Percentiles rank a stretch among this genome's conserved stretches.
Evolutionary conservation across 1,140 invertebrate genomes (phyloP).

Genomic region (Heterodera carotae): DNA sequence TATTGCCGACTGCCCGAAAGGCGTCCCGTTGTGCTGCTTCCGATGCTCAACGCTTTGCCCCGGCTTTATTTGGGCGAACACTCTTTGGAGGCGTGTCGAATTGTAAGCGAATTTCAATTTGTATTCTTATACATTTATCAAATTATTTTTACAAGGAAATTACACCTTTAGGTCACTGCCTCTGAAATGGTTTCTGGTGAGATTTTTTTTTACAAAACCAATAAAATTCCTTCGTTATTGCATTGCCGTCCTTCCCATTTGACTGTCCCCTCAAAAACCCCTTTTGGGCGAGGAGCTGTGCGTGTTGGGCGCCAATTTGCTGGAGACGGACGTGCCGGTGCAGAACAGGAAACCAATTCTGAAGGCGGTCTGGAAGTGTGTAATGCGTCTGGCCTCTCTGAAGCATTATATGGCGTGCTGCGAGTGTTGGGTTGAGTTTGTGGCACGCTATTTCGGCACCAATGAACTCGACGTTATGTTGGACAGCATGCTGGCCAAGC

Average conservation of each 20-base stretch:
- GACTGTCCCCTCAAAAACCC: neutral
- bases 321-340: conserved; percentile 32
- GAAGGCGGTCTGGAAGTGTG: conserved; percentile 46
- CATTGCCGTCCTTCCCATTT: too few species aligned
- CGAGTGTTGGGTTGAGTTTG: conserved; percentile 53
- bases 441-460: conserved; percentile 40
- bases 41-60: conserved; percentile 45
- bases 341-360: conserved; percentile 38
- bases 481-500: conserved; percentile 33
- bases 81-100: conserved; percentile 45
- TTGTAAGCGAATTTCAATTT: conserved; percentile 30
- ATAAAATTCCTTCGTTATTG: too few species aligned
- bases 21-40: conserved; percentile 38
- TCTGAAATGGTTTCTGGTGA: conserved; percentile 37
- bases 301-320: conserved; percentile 37
- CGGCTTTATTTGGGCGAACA: conserved; percentile 50
- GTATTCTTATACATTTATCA: neutral
- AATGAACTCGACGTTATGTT: conserved; percentile 47
- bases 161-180: conserved; percentile 32
- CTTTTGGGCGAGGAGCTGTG: conserved; percentile 36
- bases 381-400: conserved; percentile 25
- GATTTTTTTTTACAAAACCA: neutral
- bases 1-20: conserved; percentile 48
- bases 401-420: conserved; percentile 41
- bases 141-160: too few species aligned